Evolutionary conservation across 2,113 vertebrate genomes (phyloP).

Genomic region (Colossoma macropomum): DNA sequence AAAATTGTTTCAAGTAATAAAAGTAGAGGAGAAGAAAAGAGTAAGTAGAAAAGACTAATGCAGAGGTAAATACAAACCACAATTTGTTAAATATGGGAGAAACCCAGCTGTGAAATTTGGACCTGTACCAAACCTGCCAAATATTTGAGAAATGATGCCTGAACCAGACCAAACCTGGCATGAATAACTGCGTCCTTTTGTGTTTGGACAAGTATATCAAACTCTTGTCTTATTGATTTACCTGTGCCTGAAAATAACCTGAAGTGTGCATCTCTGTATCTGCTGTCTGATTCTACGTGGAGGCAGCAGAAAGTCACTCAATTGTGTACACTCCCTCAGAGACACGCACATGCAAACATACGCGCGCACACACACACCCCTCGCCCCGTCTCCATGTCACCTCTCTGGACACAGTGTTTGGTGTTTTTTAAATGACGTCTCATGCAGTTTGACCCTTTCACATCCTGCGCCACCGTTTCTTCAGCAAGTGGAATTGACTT

Average conservation of each 20-base stretch:
- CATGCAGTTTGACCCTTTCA: slow-evolving; percentile 36
- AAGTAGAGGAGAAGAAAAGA: too few species aligned
- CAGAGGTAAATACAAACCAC: too few species aligned
- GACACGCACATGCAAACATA: not conserved
- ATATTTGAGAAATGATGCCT: not conserved
- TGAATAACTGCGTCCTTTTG: not conserved
- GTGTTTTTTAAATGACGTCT: slow-evolving; percentile 5
- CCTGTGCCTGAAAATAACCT: slow-evolving; percentile 6
- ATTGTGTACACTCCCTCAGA: slow-evolving; percentile 37
- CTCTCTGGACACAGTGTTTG: slow-evolving; percentile 13
- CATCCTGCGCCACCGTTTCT: slow-evolving; percentile 16
- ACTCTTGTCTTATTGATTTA: slow-evolving; percentile 3
- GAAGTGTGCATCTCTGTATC: slow-evolving; percentile 24
- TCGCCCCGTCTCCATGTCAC: slow-evolving; percentile 18
- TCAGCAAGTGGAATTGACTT: slow-evolving; percentile 24
- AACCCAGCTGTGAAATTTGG: too few species aligned
- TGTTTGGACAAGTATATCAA: not conserved
- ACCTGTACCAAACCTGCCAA: not conserved
- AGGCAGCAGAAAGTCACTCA: slow-evolving; percentile 44
- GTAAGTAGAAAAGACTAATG: too few species aligned
- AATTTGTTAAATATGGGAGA: too few species aligned
- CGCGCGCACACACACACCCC: not conserved
- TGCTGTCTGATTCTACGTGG: slow-evolving; percentile 21
- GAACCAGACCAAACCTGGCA: not conserved
- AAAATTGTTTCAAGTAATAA: too few species aligned